Conservation (phyloP, 2,113 vertebrate genomes). For the Malurus melanocephalus region DNA sequence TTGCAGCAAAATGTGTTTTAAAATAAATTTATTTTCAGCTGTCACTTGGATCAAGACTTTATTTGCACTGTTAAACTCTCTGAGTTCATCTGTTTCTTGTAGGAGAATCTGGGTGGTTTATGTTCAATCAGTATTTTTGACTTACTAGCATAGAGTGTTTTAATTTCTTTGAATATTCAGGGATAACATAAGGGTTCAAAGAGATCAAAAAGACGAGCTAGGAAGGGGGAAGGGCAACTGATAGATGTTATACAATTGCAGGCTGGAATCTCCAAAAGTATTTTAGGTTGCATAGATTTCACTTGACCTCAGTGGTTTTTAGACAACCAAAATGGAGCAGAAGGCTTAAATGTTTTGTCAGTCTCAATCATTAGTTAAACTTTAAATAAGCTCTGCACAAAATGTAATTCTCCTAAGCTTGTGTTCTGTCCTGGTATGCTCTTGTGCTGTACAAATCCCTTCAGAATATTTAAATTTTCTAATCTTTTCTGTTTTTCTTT, state of each 20-base stretch:
- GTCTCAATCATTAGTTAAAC: background rate
- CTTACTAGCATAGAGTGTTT: background rate
- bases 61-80: background rate
- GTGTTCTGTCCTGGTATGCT: background rate
- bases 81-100: background rate
- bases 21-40: background rate
- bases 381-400: background rate
- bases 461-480: background rate
- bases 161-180: background rate
- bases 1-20: background rate
- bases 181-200: background rate
- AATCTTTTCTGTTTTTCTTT: background rate
- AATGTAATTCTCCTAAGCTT: background rate
- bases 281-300: background rate
- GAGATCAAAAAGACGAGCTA: background rate
- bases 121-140: background rate
- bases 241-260: background rate
- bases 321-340: background rate
- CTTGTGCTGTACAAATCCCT: background rate
- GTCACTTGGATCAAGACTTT: background rate
- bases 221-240: background rate
- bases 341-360: background rate
- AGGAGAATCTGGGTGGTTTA: background rate
- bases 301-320: background rate
- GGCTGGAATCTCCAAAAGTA: background rate